Percentiles rank a stretch among this genome's conserved stretches.
phyloP scores from a whole-genome alignment of 2,888 invertebrate species.

The Lasius fuliginosus region DNA sequence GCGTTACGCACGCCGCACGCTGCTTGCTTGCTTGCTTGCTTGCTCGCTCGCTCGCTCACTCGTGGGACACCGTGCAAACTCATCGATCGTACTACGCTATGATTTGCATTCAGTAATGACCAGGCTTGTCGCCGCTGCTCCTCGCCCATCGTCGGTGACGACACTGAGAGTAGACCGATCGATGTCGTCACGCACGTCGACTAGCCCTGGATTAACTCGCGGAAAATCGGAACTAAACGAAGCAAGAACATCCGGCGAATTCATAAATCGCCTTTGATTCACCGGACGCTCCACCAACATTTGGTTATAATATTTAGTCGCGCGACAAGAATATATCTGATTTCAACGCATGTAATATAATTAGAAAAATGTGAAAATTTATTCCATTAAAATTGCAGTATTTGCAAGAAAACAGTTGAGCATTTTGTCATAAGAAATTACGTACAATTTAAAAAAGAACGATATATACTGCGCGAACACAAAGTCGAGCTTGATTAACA shows the following conservation, averaged over 20 bases:
- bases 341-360: not conserved
- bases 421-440: not conserved
- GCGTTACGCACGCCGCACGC: slow-evolving; percentile 78
- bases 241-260: slow-evolving; percentile 20
- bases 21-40: slow-evolving; percentile 63
- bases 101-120: slow-evolving; percentile 86
- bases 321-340: not conserved
- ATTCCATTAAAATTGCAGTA: not conserved
- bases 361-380: not conserved
- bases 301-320: not conserved
- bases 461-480: not conserved
- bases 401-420: not conserved
- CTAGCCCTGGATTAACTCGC: slow-evolving; percentile 32
- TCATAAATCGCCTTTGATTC: not conserved
- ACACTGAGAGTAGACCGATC: slow-evolving; percentile 72
- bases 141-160: slow-evolving; percentile 60
- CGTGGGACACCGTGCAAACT: slow-evolving; percentile 78
- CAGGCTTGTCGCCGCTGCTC: slow-evolving; percentile 63
- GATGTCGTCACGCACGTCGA: slow-evolving; percentile 53
- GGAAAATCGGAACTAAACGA: slow-evolving; percentile 43
- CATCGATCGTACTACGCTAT: slow-evolving; percentile 82
- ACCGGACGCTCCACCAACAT: not conserved
- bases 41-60: slow-evolving; percentile 53
- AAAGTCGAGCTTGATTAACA: slow-evolving; percentile 18
- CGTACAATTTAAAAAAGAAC: not conserved